These are phyloP conservation scores for Platalea minor DNA, from an alignment of 2,797 vertebrate species.

Conservation along the genomic window DNA sequence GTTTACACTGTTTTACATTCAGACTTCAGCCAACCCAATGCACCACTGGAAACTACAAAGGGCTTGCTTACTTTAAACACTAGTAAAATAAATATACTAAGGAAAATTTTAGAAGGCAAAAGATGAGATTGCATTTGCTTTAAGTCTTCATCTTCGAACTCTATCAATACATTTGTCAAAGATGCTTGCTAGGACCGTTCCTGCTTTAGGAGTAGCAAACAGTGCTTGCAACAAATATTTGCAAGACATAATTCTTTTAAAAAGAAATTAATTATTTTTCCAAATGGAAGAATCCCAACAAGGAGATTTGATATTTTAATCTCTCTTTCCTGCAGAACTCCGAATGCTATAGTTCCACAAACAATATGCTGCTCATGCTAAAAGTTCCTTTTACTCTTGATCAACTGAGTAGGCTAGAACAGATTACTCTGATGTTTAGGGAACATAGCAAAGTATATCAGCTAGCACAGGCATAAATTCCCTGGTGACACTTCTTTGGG, in stretches of 20 bases:
- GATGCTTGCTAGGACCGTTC: background rate
- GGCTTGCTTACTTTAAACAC: background rate
- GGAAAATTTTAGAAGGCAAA: background rate
- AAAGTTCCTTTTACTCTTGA: background rate
- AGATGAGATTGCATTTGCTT: background rate
- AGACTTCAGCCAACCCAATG: background rate
- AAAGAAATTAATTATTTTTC: background rate
- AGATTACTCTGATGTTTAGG: background rate
- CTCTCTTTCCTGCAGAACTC: background rate
- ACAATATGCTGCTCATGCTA: background rate
- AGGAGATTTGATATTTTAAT: background rate
- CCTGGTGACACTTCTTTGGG: background rate
- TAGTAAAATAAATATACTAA: background rate
- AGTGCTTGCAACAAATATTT: background rate
- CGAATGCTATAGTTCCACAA: background rate
- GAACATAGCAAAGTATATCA: background rate
- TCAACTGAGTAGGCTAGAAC: background rate
- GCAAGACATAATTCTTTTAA: rapidly evolving
- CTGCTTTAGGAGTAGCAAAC: background rate
- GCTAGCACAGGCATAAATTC: background rate
- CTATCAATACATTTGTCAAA: background rate
- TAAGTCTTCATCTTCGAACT: background rate
- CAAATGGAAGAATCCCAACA: background rate
- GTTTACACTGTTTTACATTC: background rate
- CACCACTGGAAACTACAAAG: background rate